Evolutionary conservation across 35 echinoderm and acorn worm species (phyloP).

Genomic region (Strongylocentrotus purpuratus): DNA sequence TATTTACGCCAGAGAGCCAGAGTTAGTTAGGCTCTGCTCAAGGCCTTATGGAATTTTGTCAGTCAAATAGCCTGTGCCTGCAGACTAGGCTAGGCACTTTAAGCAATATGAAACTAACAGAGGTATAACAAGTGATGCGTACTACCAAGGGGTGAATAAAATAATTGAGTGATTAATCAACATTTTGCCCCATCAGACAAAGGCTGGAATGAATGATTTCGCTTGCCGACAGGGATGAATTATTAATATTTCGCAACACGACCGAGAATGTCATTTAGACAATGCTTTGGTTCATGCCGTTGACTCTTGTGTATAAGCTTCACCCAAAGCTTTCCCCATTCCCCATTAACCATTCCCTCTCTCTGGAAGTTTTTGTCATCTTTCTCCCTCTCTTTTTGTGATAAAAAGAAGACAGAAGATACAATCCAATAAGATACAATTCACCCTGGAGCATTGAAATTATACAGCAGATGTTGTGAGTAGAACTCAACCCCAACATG

Average conservation of each 20-base stretch:
- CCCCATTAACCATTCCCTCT: background rate
- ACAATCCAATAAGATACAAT: background rate
- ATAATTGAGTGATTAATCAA: background rate
- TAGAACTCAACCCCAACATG: background rate
- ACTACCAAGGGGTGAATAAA: background rate
- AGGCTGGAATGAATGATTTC: background rate
- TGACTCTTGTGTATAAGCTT: background rate
- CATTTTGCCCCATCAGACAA: background rate
- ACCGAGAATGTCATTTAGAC: background rate
- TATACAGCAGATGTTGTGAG: background rate
- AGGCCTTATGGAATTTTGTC: too few species aligned
- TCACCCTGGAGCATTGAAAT: background rate
- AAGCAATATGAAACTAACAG: background rate
- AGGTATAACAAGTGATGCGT: background rate
- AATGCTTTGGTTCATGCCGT: background rate
- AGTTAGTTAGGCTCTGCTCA: too few species aligned
- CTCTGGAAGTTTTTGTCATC: background rate
- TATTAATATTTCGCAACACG: background rate
- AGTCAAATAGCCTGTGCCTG: too few species aligned
- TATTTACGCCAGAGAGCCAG: too few species aligned
- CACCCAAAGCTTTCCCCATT: background rate
- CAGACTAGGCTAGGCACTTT: background rate
- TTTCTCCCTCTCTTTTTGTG: background rate
- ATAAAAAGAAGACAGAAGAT: background rate
- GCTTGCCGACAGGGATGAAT: background rate